phyloP scores from a whole-genome alignment of 1,140 invertebrate species.

The Aphaenogaster rudis region DNA sequence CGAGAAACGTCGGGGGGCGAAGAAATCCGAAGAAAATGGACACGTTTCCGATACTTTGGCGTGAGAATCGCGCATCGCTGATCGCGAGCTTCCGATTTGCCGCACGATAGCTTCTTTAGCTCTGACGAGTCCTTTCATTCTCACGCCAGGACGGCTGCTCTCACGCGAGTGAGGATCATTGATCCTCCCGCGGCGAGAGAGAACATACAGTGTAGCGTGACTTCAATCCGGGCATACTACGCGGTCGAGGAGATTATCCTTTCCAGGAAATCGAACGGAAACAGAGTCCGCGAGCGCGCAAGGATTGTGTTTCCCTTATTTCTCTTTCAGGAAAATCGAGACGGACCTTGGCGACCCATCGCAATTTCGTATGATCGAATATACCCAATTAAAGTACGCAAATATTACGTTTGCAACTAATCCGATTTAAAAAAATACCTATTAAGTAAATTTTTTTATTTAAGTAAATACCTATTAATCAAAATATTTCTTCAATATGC shows the following conservation, averaged over 20 bases:
- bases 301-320: slow-evolving; percentile 63
- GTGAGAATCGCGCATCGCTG: slow-evolving; percentile 63
- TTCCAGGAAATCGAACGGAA: slow-evolving; percentile 55
- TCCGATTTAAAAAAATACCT: too few relatives aligned
- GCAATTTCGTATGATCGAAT: slow-evolving; percentile 33
- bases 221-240: slow-evolving; percentile 42
- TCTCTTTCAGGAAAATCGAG: slow-evolving; percentile 32
- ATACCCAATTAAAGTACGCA: slow-evolving; percentile 39
- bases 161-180: slow-evolving; percentile 51
- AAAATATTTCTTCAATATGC: neutral
- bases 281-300: slow-evolving; percentile 19
- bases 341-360: neutral
- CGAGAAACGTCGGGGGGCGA: slow-evolving; percentile 2
- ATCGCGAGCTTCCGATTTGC: slow-evolving; percentile 59
- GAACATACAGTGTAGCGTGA: slow-evolving; percentile 46
- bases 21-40: slow-evolving; percentile 56
- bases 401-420: slow-evolving; percentile 24
- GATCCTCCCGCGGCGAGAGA: slow-evolving; percentile 48
- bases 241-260: slow-evolving; percentile 52
- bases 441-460: too few relatives aligned
- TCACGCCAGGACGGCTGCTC: neutral
- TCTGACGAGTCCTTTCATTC: slow-evolving; percentile 52
- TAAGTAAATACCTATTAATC: slow-evolving; percentile 1
- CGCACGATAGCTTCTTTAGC: slow-evolving; percentile 41
- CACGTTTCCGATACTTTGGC: slow-evolving; percentile 58